phyloP scores from a whole-genome alignment of 2,888 invertebrate species.

The Drymonia ruficornis region DNA sequence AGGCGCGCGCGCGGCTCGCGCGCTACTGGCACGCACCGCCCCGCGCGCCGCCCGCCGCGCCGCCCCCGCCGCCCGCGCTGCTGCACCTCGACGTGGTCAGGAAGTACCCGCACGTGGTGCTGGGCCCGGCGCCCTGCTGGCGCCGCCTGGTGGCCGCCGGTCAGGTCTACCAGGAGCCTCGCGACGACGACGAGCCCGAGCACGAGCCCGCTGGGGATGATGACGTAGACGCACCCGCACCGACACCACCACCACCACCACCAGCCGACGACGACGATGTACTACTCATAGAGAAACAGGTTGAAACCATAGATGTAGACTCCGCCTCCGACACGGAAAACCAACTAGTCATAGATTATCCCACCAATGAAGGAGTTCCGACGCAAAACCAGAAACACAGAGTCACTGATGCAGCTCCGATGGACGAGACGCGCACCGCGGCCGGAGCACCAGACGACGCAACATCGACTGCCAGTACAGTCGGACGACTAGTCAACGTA shows the following conservation, averaged over 20 bases:
- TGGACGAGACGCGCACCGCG: too few relatives aligned
- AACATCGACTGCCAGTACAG: too few relatives aligned
- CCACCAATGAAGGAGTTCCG: neutral
- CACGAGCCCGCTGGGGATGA: too few relatives aligned
- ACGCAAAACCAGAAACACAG: neutral
- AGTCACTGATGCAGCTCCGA: too few relatives aligned
- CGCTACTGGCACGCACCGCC: conserved; percentile 13
- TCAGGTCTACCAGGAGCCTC: conserved; percentile 7
- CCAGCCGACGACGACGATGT: conserved; percentile 4
- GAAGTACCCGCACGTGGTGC: conserved; percentile 33
- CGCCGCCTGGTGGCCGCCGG: conserved; percentile 14
- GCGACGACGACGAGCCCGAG: too few relatives aligned
- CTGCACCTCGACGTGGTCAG: conserved; percentile 28
- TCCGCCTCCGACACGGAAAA: neutral
- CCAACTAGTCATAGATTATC: neutral
- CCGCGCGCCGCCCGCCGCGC: conserved; percentile 5
- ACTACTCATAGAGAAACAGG: conserved; percentile 4
- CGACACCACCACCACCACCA: too few relatives aligned
- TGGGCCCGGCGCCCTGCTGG: conserved; percentile 25
- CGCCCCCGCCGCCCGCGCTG: conserved; percentile 2
- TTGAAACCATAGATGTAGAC: conserved; percentile 7
- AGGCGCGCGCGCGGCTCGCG: conserved; percentile 23
- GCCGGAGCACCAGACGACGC: too few relatives aligned
- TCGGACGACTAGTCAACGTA: neutral
- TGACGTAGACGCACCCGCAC: too few relatives aligned